Evolutionary conservation across 1,140 invertebrate species (phyloP).

Genomic region (Drosophila seguyi): DNA sequence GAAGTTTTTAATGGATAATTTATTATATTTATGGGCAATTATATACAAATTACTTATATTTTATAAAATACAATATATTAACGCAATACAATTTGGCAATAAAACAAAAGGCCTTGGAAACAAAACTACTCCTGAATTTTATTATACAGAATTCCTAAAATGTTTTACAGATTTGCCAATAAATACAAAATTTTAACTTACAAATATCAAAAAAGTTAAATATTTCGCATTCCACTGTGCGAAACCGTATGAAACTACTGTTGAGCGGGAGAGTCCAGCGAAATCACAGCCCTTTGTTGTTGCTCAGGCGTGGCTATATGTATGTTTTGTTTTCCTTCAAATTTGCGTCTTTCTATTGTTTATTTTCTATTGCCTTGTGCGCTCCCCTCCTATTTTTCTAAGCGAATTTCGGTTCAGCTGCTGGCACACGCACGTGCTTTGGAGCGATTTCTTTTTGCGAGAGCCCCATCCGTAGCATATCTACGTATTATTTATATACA

Average conservation of each 20-base stretch:
- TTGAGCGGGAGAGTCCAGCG: not conserved
- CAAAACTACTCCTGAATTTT: not conserved
- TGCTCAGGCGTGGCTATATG: slow-evolving; percentile 9
- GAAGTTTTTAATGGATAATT: no score
- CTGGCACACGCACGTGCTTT: slow-evolving; percentile 50
- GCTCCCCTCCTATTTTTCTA: slow-evolving; percentile 12
- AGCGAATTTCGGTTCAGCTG: slow-evolving; percentile 20
- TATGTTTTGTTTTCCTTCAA: slow-evolving; percentile 30
- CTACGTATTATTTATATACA: slow-evolving; percentile 11
- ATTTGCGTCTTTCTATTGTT: slow-evolving; percentile 50
- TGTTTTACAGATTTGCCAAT: not conserved
- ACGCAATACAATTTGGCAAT: not conserved
- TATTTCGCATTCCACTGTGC: slow-evolving; percentile 8
- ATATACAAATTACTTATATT: no score
- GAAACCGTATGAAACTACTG: not conserved
- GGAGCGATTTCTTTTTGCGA: slow-evolving; percentile 38
- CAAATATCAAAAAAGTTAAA: not conserved
- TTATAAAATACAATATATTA: not conserved
- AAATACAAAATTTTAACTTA: not conserved
- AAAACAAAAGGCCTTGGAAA: not conserved
- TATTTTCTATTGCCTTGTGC: slow-evolving; percentile 31
- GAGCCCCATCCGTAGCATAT: slow-evolving; percentile 9
- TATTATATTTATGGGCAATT: not conserved
- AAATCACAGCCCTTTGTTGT: slow-evolving; percentile 30
- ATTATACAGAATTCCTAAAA: not conserved